Evolutionary conservation across 2,888 invertebrate species (phyloP), one percentile per base, ranked within the genome.

Genomic region (Horisme vitalbata): DNA sequence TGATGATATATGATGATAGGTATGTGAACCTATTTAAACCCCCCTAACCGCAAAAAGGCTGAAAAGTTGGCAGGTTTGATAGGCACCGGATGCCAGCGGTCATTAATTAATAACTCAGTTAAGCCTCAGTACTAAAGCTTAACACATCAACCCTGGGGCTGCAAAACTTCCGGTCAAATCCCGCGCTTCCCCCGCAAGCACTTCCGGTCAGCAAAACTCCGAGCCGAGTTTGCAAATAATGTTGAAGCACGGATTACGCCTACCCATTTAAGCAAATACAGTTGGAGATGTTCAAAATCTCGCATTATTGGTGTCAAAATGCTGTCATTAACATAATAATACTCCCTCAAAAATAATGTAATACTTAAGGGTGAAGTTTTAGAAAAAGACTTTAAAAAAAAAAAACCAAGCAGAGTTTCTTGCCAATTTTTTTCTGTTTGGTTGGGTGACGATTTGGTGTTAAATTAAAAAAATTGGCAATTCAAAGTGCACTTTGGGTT

Each of bases 21-120:
- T n/a, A n/a, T n/a, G n/a, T n/a, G n/a, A 27, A 18, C 31, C 35
- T 35, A 31, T 45, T 13, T n/a, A 35, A 36, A 20, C 31, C 44
- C 49, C 39, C 44, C 35, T 45, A 36, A 52, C 59, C 59, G 60
- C 62, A 55, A 56, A 57, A 59, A 49, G 44, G 48, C 55, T 48
- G 41, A 67, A 64, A 61, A 50, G 61, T 57, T 57, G 49, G 60
- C 58, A 63, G 61, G 66, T 73, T 70, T 60, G 71, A 70, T 69
- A 69, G 64, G 54, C 63, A 64, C 71, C 82, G 83, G 79, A 79
- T 70, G 76, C 66, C 65, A 61, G 73, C 61, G 72, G 77, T 73
- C 76, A 75, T 84, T 86, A 85, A 86, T 85, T 87, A 86, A 83
- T 86, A 80, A 85, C 78, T 77, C 72, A 75, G 83, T 79, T 79